Percentiles rank a stretch among this genome's conserved stretches.
phyloP scores from a whole-genome alignment of 2,888 invertebrate species.

The Acheta domesticus region DNA sequence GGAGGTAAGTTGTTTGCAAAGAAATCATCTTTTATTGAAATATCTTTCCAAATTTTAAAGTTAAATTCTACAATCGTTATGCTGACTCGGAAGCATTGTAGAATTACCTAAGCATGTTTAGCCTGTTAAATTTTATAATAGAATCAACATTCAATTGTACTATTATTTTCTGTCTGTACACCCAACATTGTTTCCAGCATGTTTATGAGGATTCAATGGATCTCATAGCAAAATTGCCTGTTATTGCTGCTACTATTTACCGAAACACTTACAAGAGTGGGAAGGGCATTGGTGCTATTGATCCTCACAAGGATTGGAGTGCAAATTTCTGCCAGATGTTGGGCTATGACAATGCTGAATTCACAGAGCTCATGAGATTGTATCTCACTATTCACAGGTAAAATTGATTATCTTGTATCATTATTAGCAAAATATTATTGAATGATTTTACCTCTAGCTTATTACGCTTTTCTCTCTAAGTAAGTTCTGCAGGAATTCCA shows the following conservation, averaged over 20 bases:
- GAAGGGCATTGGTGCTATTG: constrained; percentile 83
- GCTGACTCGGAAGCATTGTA: too few relatives aligned
- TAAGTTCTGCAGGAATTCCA: too few relatives aligned
- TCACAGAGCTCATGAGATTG: constrained; percentile 87
- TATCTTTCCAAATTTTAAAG: not conserved
- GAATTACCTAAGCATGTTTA: too few relatives aligned
- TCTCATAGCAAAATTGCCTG: constrained; percentile 90
- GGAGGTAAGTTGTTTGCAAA: constrained; percentile 58
- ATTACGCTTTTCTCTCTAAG: too few relatives aligned
- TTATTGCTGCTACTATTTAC: constrained; percentile 91
- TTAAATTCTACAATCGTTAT: too few relatives aligned
- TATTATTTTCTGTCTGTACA: too few relatives aligned
- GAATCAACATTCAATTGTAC: too few relatives aligned
- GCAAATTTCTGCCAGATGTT: constrained; percentile 89
- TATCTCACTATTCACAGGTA: constrained; percentile 88
- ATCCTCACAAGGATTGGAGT: constrained; percentile 87
- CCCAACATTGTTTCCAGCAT: constrained; percentile 50
- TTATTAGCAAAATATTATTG: not conserved
- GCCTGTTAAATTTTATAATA: too few relatives aligned
- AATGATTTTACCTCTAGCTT: too few relatives aligned
- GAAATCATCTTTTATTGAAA: not conserved
- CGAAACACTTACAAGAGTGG: constrained; percentile 74
- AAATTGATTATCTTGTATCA: constrained; percentile 32
- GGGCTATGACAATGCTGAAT: constrained; percentile 73
- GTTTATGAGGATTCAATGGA: constrained; percentile 92